Evolutionary conservation across 2,888 invertebrate species (phyloP).

Genomic region (Perithous albicinctus): DNA sequence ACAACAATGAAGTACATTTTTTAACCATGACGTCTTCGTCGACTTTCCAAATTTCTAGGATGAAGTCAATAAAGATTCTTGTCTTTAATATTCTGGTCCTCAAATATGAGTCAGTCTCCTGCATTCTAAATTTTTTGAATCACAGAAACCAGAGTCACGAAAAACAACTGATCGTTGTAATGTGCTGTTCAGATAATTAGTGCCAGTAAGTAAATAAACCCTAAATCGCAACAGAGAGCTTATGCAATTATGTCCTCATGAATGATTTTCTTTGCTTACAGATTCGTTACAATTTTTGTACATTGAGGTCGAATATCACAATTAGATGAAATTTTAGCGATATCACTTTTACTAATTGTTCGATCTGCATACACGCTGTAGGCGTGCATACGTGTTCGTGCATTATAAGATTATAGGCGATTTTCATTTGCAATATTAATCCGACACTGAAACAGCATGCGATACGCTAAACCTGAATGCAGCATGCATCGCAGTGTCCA

Average conservation of each 20-base stretch:
- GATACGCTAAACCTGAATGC: background rate
- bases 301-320: background rate
- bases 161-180: background rate
- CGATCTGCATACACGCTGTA: background rate
- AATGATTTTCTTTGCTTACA: background rate
- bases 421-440: constrained; percentile 21
- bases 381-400: background rate
- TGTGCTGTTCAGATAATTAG: background rate
- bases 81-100: too few relatives aligned
- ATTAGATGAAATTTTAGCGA: background rate
- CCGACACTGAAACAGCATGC: background rate
- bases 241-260: background rate
- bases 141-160: background rate
- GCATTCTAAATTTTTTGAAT: background rate
- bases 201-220: background rate
- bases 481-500: background rate
- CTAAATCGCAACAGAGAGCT: background rate
- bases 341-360: constrained; percentile 6
- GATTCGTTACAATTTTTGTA: background rate
- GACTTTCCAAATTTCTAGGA: too few relatives aligned
- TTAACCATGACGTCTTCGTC: background rate
- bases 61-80: too few relatives aligned
- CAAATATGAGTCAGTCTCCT: too few relatives aligned
- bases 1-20: background rate
- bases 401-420: background rate